Base-by-base conservation (phyloP, 1,140 invertebrate species). In the Pachyrhynchus sulphureomaculatus region DNA sequence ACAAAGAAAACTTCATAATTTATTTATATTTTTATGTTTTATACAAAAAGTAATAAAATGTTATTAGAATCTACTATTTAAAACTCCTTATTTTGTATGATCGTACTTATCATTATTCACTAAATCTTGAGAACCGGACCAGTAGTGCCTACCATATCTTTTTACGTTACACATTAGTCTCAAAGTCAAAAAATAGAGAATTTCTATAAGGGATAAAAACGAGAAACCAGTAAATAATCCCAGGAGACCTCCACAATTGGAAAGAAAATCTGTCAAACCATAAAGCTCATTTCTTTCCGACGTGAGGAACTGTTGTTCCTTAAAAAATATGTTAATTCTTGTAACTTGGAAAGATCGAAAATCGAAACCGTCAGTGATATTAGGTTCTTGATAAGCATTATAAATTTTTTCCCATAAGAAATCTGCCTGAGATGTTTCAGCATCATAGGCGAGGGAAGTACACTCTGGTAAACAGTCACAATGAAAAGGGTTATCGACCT, bases 141-240 rank as follows among this genome's bases (percentile, higher is more conserved):
- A 29, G 26, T 29, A n/a, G n/a, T n/a, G n/a, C n/a, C n/a, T 29
- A 6, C 70, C 69, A 54, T 59, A 67, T 24, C 49, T 39, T 32
- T 44, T 61, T 4, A 72, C 69, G 70, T 71, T 78, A 72, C 68
- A 79, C 29, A 23, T 69, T 1, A 75, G 77, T 77, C 82, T 77
- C 23, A 83, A 63, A 13, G 78, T 81, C 9, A 84, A 70, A 64
- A 84, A 86, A 71, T 87, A 88, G 2, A 86, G 24, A 17, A 86
- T 78, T 77, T 88, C 86, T 0, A 82, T 78, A 12, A 84, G 70
- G 45, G 84, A 86, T 1, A 87, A 70, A 54, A 86, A 79, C 2
- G 85, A 86, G 69, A 87, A 85, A 3, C 86, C 85, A 75, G 85
- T 82, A 62, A 85, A 86, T 1, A 87, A 76, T 2, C 86, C 84